These are phyloP conservation scores for Kryptopterus vitreolus DNA, from an alignment of 2,797 vertebrate genomes.

Conservation along the genomic window DNA sequence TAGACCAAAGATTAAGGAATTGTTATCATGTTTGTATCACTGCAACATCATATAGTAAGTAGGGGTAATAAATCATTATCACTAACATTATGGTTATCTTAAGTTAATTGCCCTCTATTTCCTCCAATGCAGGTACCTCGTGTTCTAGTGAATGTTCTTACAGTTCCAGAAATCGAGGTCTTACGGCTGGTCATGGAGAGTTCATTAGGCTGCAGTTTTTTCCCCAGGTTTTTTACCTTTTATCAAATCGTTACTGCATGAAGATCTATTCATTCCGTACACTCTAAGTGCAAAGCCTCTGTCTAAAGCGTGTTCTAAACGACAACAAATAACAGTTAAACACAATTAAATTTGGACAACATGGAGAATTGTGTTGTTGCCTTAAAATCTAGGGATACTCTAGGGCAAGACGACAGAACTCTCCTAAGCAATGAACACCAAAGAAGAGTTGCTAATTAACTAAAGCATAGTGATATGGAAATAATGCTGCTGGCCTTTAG, in stretches of 20 bases:
- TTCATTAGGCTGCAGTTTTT: constrained; percentile 68
- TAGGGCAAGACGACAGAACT: background rate
- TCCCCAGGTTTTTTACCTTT: constrained; percentile 73
- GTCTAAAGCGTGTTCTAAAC: background rate
- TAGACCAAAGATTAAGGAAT: background rate
- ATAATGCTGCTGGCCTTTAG: background rate
- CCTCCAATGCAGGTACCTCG: constrained; percentile 79
- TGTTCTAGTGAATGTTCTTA: constrained; percentile 82
- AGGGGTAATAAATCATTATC: background rate
- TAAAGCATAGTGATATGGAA: background rate
- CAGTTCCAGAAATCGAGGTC: constrained; percentile 75
- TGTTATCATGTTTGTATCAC: background rate
- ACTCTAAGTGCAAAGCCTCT: background rate
- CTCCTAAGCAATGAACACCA: background rate
- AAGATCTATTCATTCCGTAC: background rate
- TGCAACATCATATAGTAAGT: background rate
- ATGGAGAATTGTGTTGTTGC: background rate
- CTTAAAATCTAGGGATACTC: background rate
- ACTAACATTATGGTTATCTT: constrained; percentile 8
- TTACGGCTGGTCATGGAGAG: constrained; percentile 70
- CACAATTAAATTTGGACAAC: too few species aligned
- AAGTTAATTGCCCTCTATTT: background rate
- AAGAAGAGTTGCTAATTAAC: background rate
- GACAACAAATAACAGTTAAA: background rate
- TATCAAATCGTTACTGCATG: constrained; percentile 4